phyloP scores from a whole-genome alignment of 2,797 vertebrate species.

The Eurystomus glaucurus region DNA sequence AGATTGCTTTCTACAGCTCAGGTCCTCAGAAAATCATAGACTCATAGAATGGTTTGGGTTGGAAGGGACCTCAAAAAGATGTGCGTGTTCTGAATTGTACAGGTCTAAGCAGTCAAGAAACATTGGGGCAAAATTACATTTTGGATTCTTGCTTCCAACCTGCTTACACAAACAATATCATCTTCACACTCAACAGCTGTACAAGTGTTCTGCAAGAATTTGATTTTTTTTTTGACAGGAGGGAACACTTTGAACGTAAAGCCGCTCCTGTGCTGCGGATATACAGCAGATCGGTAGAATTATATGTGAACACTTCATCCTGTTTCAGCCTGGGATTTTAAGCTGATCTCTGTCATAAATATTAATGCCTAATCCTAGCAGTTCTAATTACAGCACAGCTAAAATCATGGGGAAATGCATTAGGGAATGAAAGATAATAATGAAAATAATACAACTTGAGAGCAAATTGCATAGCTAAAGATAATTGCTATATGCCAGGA shows the following conservation, averaged over 20 bases:
- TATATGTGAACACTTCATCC: neutral
- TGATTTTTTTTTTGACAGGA: neutral
- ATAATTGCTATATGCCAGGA: neutral
- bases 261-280: neutral
- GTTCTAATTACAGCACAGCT: constrained; percentile 12
- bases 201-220: neutral
- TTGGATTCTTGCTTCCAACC: neutral
- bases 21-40: neutral
- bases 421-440: neutral
- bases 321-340: constrained; percentile 4
- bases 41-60: too few relatives aligned
- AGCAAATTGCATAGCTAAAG: neutral
- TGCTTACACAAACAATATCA: neutral
- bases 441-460: neutral
- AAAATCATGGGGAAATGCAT: neutral
- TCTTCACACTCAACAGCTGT: neutral
- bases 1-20: neutral
- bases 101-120: neutral
- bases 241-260: neutral
- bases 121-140: neutral
- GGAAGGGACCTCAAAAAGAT: neutral
- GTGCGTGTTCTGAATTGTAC: neutral
- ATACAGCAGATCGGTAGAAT: neutral
- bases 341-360: constrained; percentile 14
- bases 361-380: constrained; percentile 10